Percentiles rank a stretch among this genome's conserved stretches.
These are phyloP conservation scores for Drosophila pseudoobscura DNA, from an alignment of 1,140 invertebrate species.

Conservation along the genomic window DNA sequence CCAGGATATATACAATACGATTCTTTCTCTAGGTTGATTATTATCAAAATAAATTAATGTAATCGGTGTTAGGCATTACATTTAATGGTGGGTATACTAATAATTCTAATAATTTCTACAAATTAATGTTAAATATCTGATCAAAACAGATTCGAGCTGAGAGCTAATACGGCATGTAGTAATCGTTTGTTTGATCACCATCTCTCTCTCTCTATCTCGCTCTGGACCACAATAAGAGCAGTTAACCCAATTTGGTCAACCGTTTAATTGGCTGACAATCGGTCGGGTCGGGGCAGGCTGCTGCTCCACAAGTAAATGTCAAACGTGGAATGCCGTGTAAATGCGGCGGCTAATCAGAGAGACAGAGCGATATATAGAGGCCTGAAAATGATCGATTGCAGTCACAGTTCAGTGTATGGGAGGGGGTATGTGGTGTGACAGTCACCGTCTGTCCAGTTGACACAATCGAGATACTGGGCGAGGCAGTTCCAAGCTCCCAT, in stretches of 20 bases:
- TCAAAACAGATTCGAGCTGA: background rate
- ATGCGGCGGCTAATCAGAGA: slow-evolving; percentile 72
- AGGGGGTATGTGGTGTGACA: slow-evolving; percentile 21
- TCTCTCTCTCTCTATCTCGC: background rate
- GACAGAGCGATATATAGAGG: slow-evolving; percentile 1
- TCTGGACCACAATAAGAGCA: slow-evolving; percentile 21
- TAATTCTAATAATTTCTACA: too few species aligned
- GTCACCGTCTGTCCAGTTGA: slow-evolving; percentile 44
- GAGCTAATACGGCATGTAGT: slow-evolving; percentile 1
- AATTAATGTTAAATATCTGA: too few species aligned
- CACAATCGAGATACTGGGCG: slow-evolving; percentile 46
- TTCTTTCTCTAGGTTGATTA: too few species aligned
- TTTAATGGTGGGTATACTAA: too few species aligned
- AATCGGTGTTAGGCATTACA: too few species aligned
- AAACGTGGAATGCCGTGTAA: slow-evolving; percentile 67
- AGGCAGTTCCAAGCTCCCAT: slow-evolving; percentile 12
- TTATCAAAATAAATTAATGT: too few species aligned
- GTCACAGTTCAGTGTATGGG: slow-evolving; percentile 6
- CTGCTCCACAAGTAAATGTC: slow-evolving; percentile 44
- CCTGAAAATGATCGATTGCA: slow-evolving; percentile 56
- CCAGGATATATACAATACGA: too few species aligned
- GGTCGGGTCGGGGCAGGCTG: background rate
- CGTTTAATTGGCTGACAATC: slow-evolving; percentile 72
- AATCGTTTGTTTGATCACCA: slow-evolving; percentile 9
- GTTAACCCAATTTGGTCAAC: slow-evolving; percentile 63